These are phyloP conservation scores for Rhopalosiphum maidis DNA, from an alignment of 1,140 invertebrate genomes.

Conservation along the genomic window DNA sequence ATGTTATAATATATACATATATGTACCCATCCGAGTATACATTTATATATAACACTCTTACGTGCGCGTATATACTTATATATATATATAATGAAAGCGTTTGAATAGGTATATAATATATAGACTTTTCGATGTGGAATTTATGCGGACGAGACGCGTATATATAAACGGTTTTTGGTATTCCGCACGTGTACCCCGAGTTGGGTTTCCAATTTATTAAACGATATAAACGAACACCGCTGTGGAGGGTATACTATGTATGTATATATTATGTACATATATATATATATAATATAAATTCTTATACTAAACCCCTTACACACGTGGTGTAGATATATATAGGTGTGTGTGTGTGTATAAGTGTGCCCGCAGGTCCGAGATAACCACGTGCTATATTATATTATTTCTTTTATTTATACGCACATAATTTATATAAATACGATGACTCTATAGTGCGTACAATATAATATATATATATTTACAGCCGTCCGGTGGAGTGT, in stretches of 20 bases:
- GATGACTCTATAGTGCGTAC: background rate
- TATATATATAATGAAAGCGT: background rate
- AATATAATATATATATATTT: background rate
- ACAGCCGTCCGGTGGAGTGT: background rate
- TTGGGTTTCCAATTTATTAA: conserved; percentile 55
- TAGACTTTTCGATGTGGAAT: conserved; percentile 17
- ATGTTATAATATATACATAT: background rate
- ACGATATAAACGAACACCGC: conserved; percentile 21
- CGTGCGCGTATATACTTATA: background rate
- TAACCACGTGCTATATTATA: background rate
- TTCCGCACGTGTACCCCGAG: conserved; percentile 34
- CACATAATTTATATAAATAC: background rate
- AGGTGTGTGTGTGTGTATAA: background rate
- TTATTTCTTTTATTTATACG: background rate
- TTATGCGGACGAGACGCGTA: background rate
- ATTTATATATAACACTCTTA: background rate
- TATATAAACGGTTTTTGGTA: conserved; percentile 31
- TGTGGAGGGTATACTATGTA: background rate
- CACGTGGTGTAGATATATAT: background rate
- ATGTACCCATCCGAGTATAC: background rate
- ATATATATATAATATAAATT: background rate
- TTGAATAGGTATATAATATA: background rate
- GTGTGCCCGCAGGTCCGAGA: background rate
- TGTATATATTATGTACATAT: background rate
- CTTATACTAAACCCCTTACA: background rate